Base-by-base conservation (phyloP, 1,140 invertebrate species). In the Ganaspis sp. region DNA sequence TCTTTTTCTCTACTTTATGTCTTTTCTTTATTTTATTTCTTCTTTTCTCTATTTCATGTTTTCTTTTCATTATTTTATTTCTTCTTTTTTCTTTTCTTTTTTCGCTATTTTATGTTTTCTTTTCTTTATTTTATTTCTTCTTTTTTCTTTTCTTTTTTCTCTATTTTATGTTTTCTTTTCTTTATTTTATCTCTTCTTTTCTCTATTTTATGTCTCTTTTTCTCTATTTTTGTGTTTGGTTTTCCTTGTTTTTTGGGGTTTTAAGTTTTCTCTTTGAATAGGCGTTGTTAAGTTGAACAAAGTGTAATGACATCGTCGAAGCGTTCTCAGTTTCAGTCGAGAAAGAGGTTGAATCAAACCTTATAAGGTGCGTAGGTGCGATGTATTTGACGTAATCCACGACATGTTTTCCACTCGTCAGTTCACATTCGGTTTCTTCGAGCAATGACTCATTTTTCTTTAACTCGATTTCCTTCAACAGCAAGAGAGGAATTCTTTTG, bases 321-420 rank as follows among this genome's bases (percentile, higher is more conserved):
- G 45, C n/a, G 19, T 49, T n/a, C 45, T 49, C n/a, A 17, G n/a
- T 49, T 49, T n/a, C 45, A 49, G 19, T 49, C 19, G 23, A 34
- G 58, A 64, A 64, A 64, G 23, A 64, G 23, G 58, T 64, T 64
- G 58, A 64, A 70, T 70, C 75, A 23, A 40, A 21, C 80, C 80
- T 75, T 81, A 79, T 81, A 81, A 71, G 80, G 80, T 49, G 64
- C 34, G 77, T 75, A 81, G 77, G 75, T 73, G 75, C 76, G 77
- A 76, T 58, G 73, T 26, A 37, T 49, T 76, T 70, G 74, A 75
- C 71, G 77, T 73, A 75, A 81, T 81, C 78, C 76, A 76, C 77
- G 38, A 79, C 80, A 75, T 70, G 80, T 79, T 81, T 81, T 73
- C 69, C 69, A 42, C 73, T 64, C 26, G 58, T 64, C 21, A 26